These are phyloP conservation scores for Myotis yumanensis DNA, from an alignment of 2,113 vertebrate genomes.

Conservation along the genomic window DNA sequence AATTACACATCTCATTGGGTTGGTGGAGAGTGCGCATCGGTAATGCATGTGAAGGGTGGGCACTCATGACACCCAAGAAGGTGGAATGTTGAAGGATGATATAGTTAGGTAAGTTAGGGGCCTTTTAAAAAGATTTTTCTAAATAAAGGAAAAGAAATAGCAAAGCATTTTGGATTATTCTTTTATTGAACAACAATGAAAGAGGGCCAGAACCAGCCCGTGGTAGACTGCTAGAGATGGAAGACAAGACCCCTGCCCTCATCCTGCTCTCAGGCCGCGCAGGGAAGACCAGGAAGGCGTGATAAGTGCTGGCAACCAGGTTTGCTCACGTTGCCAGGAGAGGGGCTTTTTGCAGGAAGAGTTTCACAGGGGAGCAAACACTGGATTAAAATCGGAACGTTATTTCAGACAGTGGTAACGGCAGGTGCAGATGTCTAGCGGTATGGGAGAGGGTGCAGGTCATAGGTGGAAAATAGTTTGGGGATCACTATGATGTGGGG, in stretches of 20 bases:
- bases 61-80: not conserved
- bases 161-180: not conserved
- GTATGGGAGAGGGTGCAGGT: not conserved
- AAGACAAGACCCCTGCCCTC: not conserved
- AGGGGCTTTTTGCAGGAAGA: not conserved
- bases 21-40: not conserved
- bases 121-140: not conserved
- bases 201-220: not conserved
- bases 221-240: not conserved
- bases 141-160: not conserved
- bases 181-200: not conserved
- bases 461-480: not conserved
- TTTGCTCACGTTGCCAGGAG: not conserved
- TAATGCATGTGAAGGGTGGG: not conserved
- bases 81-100: not conserved
- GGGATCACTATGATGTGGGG: fast-evolving
- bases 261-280: not conserved
- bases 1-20: fast-evolving
- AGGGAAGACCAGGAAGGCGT: not conserved
- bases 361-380: not conserved
- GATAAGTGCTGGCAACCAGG: not conserved
- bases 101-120: not conserved
- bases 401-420: not conserved
- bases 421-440: not conserved
- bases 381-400: not conserved